Evolutionary conservation across 2,888 invertebrate species (phyloP).

Genomic region (Nomada hirtipes): DNA sequence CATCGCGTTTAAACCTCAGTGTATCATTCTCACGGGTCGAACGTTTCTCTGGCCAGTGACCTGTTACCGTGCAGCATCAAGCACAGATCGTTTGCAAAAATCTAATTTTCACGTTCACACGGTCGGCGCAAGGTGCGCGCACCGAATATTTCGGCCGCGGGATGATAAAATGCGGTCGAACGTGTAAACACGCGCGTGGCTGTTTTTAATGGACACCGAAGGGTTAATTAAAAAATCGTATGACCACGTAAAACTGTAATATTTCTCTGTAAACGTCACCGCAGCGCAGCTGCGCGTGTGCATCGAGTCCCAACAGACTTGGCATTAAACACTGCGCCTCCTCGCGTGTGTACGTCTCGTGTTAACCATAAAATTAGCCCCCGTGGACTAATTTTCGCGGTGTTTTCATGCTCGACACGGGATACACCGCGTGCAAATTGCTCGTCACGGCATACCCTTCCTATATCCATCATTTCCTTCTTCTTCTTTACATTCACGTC

Average conservation of each 20-base stretch:
- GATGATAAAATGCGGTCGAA: slow-evolving; percentile 20
- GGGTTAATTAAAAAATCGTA: slow-evolving; percentile 68
- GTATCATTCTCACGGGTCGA: not conserved
- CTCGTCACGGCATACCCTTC: slow-evolving; percentile 6
- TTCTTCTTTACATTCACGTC: slow-evolving; percentile 18
- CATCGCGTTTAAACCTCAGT: too few relatives aligned
- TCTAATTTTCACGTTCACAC: not conserved
- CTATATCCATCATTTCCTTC: not conserved
- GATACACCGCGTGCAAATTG: slow-evolving; percentile 26
- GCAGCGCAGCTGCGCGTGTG: slow-evolving; percentile 44
- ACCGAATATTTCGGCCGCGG: slow-evolving; percentile 9
- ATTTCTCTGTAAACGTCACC: slow-evolving; percentile 56
- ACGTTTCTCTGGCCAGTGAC: too few relatives aligned
- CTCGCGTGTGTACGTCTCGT: slow-evolving; percentile 41
- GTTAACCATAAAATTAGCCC: slow-evolving; percentile 63
- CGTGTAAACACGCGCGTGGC: slow-evolving; percentile 29
- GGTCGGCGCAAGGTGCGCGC: not conserved
- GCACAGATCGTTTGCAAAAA: not conserved
- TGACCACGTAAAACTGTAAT: slow-evolving; percentile 23
- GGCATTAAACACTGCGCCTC: slow-evolving; percentile 57
- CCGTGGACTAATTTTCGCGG: slow-evolving; percentile 63
- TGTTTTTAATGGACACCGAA: slow-evolving; percentile 60
- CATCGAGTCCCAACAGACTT: slow-evolving; percentile 40
- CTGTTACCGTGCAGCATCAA: not conserved
- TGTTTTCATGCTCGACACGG: slow-evolving; percentile 44